Evolutionary conservation across 2,113 vertebrate species (phyloP), one percentile per base, ranked within the genome.

Genomic region (Catagonus wagneri): DNA sequence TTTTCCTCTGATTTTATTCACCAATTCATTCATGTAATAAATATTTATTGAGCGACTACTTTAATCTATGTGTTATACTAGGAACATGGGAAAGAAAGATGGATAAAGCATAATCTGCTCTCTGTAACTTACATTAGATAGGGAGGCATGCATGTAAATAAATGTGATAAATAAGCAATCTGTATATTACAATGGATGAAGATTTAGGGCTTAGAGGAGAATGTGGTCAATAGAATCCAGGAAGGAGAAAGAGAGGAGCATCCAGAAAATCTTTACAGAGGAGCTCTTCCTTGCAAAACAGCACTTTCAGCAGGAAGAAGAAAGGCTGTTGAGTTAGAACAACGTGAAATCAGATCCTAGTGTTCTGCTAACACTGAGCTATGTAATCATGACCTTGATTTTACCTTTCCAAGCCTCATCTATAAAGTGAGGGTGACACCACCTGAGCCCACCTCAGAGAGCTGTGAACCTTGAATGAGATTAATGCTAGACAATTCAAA

Each of bases 11-110:
- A 22, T 94, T 91, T 95, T 80, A 86, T 89, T 97, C 34, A 95
- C 27, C 72, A 74, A 71, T 94, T 27, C 17, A 96, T 79, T 89
- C 25, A n/a, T 54, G 19, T 22, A 17, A 90, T 92, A 96, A 84
- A 95, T 95, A 96, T 90, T 95, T 96, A 90, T 89, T 60, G 44
- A 96, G 60, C 58, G 87, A 44, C 92, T 94, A 68, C 54, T 87
- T 56, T 75, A 91, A 96, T 79, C 61, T 63, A 34, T 66, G 34
- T 8, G 61, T 23, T 66, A 20, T 25, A 7, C 16, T 71, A 71
- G 60, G 36, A 94, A 89, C 12, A 56, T 54, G 44, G 44, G 72
- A 89, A 90, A 69, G 29, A 93, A 50, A 69, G 44, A 74, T 75
- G 32, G 60, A 56, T 39, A 89, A 86, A 69, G 58, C 17, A 65